Percentiles rank a stretch among this genome's conserved stretches.
Evolutionary conservation across 2,888 invertebrate species (phyloP).

Genomic region (Mechanitis messenoides): DNA sequence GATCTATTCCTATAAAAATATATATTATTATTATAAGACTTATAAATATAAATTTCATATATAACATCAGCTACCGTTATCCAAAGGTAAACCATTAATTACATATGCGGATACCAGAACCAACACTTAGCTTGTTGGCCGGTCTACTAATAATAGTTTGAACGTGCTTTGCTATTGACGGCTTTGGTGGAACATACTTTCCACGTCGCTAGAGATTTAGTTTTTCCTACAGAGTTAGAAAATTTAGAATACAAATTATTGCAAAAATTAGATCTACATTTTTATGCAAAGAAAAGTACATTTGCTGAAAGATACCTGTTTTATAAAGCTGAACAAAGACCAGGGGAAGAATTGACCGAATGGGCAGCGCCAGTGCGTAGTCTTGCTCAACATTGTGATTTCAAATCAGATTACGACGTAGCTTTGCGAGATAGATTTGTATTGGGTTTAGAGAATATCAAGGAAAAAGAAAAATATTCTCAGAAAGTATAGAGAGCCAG

Average conservation of each 20-base stretch:
- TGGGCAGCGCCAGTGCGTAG: conserved; percentile 24
- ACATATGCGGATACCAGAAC: too few species aligned
- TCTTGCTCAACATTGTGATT: conserved; percentile 10
- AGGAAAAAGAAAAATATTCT: conserved; percentile 26
- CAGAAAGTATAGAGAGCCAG: too few species aligned
- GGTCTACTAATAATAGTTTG: too few species aligned
- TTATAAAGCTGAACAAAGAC: conserved; percentile 27
- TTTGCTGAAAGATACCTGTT: conserved; percentile 26
- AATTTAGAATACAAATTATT: not conserved
- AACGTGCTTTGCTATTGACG: conserved; percentile 24
- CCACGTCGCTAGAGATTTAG: conserved; percentile 27
- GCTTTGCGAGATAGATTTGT: conserved; percentile 28
- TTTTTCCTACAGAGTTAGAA: conserved; percentile 5
- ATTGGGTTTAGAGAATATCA: conserved; percentile 24
- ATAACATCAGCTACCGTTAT: too few species aligned
- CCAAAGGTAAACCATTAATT: too few species aligned
- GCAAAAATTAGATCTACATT: conserved; percentile 22
- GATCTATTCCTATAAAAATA: too few species aligned
- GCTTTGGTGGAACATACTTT: conserved; percentile 30
- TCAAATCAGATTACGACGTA: conserved; percentile 8
- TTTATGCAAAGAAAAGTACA: conserved; percentile 18
- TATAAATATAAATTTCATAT: too few species aligned
- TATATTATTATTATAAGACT: too few species aligned
- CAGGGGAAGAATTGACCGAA: conserved; percentile 26
- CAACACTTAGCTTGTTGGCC: too few species aligned